Evolutionary conservation across 2,113 vertebrate species (phyloP).

Genomic region (Thymallus thymallus): DNA sequence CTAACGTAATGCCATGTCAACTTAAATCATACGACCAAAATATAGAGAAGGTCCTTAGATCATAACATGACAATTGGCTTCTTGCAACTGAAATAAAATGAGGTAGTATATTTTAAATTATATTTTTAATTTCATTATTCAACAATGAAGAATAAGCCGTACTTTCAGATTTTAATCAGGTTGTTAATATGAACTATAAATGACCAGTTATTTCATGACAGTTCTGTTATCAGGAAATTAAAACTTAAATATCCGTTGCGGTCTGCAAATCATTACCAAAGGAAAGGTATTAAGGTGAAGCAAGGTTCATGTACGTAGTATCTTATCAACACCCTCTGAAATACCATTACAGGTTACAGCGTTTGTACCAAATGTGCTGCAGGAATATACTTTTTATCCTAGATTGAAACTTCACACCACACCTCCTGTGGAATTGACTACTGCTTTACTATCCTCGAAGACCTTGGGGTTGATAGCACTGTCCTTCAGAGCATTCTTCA

Average conservation of each 20-base stretch:
- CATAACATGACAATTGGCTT: constrained; percentile 3
- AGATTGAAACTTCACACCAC: constrained; percentile 49
- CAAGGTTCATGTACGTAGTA: too few relatives aligned
- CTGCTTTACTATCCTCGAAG: constrained; percentile 33
- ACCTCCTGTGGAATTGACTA: constrained; percentile 33
- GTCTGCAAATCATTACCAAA: too few relatives aligned
- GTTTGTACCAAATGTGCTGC: too few relatives aligned
- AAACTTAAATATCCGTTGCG: too few relatives aligned
- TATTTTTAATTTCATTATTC: neutral
- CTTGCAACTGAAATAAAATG: too few relatives aligned
- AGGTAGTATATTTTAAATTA: too few relatives aligned
- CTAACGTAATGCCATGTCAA: neutral
- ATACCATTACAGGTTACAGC: too few relatives aligned
- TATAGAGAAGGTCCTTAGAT: neutral
- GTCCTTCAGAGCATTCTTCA: constrained; percentile 49
- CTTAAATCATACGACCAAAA: constrained; percentile 5
- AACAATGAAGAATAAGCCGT: constrained; percentile 15
- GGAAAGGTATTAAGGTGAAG: too few relatives aligned
- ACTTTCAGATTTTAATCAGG: constrained; percentile 16
- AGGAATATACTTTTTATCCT: too few relatives aligned
- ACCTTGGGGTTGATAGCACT: constrained; percentile 44
- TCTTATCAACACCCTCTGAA: neutral
- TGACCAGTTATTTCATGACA: neutral
- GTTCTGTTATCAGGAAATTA: too few relatives aligned
- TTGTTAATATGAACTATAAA: neutral